Evolutionary conservation across 2,113 vertebrate genomes (phyloP).

Genomic region (Cyrtonyx montezumae): DNA sequence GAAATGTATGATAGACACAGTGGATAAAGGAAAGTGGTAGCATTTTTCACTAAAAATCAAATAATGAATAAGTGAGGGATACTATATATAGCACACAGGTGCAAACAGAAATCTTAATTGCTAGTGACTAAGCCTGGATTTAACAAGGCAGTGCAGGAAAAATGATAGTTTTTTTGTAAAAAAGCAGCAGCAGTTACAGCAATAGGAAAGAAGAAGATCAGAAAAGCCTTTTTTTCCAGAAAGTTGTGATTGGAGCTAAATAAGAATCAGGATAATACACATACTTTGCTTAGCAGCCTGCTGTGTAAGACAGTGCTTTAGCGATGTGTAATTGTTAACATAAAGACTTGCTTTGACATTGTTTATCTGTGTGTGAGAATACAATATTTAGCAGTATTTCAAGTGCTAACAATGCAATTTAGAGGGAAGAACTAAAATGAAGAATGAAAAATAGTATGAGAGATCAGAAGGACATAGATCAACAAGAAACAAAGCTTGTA

Average conservation of each 20-base stretch:
- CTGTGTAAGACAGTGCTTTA: not conserved
- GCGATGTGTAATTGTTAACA: not conserved
- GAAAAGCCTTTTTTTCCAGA: not conserved
- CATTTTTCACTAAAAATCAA: conserved; percentile 31
- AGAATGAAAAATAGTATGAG: not conserved
- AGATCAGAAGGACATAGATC: not conserved
- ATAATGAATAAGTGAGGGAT: not conserved
- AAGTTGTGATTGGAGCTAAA: not conserved
- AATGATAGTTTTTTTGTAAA: not conserved
- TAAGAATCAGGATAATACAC: not conserved
- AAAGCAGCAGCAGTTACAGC: not conserved
- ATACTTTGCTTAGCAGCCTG: not conserved
- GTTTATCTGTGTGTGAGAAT: not conserved
- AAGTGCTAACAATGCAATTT: not conserved
- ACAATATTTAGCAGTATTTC: not conserved
- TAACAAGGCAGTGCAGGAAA: not conserved
- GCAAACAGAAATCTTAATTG: not conserved
- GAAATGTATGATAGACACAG: not conserved
- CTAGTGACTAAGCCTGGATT: not conserved
- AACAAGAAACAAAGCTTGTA: not conserved
- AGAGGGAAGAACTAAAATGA: not conserved
- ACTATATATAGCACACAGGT: conserved; percentile 1
- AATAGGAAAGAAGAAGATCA: not conserved
- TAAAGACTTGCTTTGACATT: conserved; percentile 1
- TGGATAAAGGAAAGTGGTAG: not conserved